Evolutionary conservation across 2,888 invertebrate species (phyloP), one percentile per base, ranked within the genome.

Genomic region (Caenorhabditis wallacei): DNA sequence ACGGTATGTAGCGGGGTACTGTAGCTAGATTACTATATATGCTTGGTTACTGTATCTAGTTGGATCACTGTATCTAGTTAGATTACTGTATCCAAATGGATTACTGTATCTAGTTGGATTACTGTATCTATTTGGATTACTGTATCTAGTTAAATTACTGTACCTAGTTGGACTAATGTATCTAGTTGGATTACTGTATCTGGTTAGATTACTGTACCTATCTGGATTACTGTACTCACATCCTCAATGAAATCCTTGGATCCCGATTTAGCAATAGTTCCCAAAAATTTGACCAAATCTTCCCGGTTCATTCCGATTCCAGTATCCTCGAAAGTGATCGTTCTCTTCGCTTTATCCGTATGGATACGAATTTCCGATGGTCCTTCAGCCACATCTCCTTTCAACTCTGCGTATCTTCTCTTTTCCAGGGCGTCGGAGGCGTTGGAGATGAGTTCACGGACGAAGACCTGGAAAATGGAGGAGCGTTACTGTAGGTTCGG

Each of bases 391-490:
- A 74, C 74, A 8, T 82, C 82, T 26, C 87, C 85, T 30, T 75
- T 72, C 68, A 90, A 72, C 51, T 95, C 94, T 16, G 95, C 92
- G 91, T 97, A 97, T 1, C 97, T 94, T 86, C 97, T 95, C 92
- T 98, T 98, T 92, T 98, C 98, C 82, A 98, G 93, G 16, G 98
- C 98, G 94, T 98, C 98, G 92, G 97, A 97, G 0, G 97, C 96
- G 93, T 98, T 98, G 0, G 98, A 98, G 86, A 98, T 96, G 48
- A 98, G 93, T 92, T 98, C 98, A 87, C 98, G 94, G 13, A 98
- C 95, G 92, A 98, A 98, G 10, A 98, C 97, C 95, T 95, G 80
- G 92, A 92, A 82, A 92, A 82, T 46, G 46, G 35, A 35, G n/a
- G n/a, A n/a, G n/a, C n/a, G n/a, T n/a, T n/a, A n/a, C n/a, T n/a